Conservation (phyloP, 2,888 invertebrate species). For the Drosophila parthenogenetica region DNA sequence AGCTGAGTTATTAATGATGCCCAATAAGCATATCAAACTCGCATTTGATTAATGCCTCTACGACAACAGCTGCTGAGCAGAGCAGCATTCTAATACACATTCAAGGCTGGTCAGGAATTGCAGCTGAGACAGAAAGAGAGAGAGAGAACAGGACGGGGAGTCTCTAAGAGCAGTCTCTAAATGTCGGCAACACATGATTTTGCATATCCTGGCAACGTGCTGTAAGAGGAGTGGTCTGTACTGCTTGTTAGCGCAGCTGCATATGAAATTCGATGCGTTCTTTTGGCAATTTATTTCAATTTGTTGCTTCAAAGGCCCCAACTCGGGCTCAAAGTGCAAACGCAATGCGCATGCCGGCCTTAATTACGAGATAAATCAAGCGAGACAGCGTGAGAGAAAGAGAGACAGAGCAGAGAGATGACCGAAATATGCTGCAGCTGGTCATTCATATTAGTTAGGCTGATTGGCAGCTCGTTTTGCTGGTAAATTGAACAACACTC, state of each 20-base stretch:
- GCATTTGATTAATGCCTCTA: conserved; percentile 53
- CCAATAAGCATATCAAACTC: conserved; percentile 21
- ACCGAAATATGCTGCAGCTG: conserved; percentile 7
- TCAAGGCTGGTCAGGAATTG: conserved; percentile 25
- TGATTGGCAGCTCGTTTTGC: conserved; percentile 35
- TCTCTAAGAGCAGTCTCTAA: conserved; percentile 17
- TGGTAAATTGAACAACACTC: conserved; percentile 33
- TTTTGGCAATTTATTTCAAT: conserved; percentile 64
- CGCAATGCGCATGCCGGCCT: conserved; percentile 37
- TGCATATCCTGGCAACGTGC: conserved; percentile 15
- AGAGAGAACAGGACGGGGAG: neutral
- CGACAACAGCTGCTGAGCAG: neutral
- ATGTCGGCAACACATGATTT: conserved; percentile 34
- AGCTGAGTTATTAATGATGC: conserved; percentile 63
- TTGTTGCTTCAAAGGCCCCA: conserved; percentile 49
- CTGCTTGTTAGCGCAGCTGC: conserved; percentile 48
- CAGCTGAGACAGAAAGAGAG: conserved; percentile 2
- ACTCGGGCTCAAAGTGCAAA: conserved; percentile 32
- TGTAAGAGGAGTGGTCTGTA: neutral
- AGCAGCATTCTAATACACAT: neutral
- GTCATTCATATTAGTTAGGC: conserved; percentile 39
- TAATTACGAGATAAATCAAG: conserved; percentile 59
- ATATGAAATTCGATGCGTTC: conserved; percentile 47
- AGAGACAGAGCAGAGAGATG: neutral
- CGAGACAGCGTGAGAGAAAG: neutral